Evolutionary conservation across 1,140 invertebrate species (phyloP).

Genomic region (Ericerus pela): DNA sequence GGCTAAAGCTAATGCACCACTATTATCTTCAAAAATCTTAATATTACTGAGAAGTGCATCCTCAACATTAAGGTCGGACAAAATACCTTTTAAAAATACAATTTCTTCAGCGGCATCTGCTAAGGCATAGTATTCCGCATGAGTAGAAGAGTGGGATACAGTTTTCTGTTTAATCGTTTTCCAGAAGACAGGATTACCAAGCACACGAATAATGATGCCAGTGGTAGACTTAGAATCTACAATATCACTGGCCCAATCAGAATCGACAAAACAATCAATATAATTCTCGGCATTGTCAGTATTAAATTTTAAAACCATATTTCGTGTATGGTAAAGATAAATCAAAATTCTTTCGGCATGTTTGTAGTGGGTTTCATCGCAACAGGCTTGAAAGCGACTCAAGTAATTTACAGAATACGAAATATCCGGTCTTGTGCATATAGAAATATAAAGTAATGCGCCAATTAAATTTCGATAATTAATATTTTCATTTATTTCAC

Average conservation of each 20-base stretch:
- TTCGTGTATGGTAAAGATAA: constrained; percentile 28
- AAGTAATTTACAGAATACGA: constrained; percentile 26
- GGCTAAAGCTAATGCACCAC: not conserved
- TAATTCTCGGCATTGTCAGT: not conserved
- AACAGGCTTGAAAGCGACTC: constrained; percentile 27
- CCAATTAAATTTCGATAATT: constrained; percentile 11
- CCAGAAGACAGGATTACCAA: constrained; percentile 11
- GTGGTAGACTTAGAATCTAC: not conserved
- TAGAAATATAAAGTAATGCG: not conserved
- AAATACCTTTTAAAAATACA: not conserved
- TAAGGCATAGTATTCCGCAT: not conserved
- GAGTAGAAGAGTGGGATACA: constrained; percentile 3
- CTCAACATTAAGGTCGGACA: not conserved
- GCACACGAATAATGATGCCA: not conserved
- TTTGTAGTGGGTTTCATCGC: constrained; percentile 26
- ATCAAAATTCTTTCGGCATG: constrained; percentile 28
- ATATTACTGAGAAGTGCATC: not conserved
- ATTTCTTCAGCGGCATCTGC: not conserved
- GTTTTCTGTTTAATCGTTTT: constrained; percentile 5
- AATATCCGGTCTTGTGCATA: constrained; percentile 27
- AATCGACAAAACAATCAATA: not conserved
- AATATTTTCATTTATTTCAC: not conserved
- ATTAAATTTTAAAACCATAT: constrained; percentile 13
- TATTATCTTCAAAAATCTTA: constrained; percentile 13
- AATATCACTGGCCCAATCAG: not conserved